These are phyloP conservation scores for Oopsacas minuta DNA, from an alignment of 37 sponge, comb jelly and placozoan species.

Conservation along the genomic window DNA sequence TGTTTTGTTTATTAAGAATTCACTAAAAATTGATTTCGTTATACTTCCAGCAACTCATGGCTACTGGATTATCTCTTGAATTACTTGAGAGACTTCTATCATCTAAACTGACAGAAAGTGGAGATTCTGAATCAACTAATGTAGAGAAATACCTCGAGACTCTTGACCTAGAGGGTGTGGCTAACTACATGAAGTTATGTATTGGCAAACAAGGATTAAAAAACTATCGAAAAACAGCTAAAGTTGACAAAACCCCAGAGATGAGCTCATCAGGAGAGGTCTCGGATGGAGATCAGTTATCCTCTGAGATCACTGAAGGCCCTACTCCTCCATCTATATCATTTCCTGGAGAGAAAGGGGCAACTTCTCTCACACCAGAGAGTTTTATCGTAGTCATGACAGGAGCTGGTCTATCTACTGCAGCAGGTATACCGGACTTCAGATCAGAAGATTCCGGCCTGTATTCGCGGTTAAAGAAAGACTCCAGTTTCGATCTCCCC, in stretches of 20 bases:
- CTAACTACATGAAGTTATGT: neutral
- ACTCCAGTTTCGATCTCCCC: constrained; percentile 64
- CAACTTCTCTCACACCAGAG: neutral
- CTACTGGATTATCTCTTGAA: neutral
- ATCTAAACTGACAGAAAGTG: neutral
- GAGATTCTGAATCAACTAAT: neutral
- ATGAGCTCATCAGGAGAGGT: neutral
- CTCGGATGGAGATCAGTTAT: neutral
- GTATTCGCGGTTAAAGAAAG: constrained; percentile 70
- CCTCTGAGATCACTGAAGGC: neutral
- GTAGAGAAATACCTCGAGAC: neutral
- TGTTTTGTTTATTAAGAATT: too few relatives aligned
- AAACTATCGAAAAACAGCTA: neutral
- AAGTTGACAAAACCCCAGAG: neutral
- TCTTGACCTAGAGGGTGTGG: constrained; percentile 5
- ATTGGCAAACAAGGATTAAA: neutral
- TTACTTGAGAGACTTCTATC: neutral
- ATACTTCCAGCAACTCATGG: too few relatives aligned
- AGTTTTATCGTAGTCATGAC: constrained; percentile 74
- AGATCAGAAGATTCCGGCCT: constrained; percentile 84
- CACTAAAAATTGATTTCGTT: too few relatives aligned
- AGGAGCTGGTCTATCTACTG: constrained; percentile 92
- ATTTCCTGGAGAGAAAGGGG: neutral
- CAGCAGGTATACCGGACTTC: constrained; percentile 97
- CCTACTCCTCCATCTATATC: neutral